phyloP scores from a whole-genome alignment of 64 coral and sea anemone species.

The Actinia tenebrosa region DNA sequence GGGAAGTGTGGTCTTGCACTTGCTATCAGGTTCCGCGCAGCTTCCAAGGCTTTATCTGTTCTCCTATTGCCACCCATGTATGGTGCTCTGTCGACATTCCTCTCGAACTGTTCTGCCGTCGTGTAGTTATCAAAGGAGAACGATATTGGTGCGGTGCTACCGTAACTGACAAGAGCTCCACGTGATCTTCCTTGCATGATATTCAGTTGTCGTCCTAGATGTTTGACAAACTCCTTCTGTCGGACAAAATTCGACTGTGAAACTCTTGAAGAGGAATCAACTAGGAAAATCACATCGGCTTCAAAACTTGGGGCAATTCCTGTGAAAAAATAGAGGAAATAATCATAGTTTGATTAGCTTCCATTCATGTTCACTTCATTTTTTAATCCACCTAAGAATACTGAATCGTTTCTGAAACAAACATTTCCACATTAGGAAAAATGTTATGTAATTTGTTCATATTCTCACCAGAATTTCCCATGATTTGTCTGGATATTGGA shows the following conservation, averaged over 20 bases:
- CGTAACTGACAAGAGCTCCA: slow-evolving; percentile 54
- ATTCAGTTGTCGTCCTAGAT: slow-evolving; percentile 40
- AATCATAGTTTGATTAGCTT: no score
- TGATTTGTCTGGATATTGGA: slow-evolving; percentile 36
- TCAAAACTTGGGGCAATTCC: slow-evolving; percentile 8
- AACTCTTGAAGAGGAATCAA: slow-evolving; percentile 56
- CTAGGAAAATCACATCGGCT: slow-evolving; percentile 67
- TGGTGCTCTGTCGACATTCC: slow-evolving; percentile 32
- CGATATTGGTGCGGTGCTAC: slow-evolving; percentile 9
- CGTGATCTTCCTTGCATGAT: slow-evolving; percentile 34
- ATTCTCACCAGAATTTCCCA: slow-evolving; percentile 57
- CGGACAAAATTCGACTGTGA: slow-evolving; percentile 38
- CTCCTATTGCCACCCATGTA: slow-evolving; percentile 35
- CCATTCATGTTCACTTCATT: no score
- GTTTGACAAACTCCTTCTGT: slow-evolving; percentile 74
- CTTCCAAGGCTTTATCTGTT: slow-evolving; percentile 44
- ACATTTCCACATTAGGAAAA: no score
- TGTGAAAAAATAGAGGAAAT: background rate
- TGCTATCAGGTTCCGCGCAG: slow-evolving; percentile 17
- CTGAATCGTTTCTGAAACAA: no score
- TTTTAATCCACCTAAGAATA: no score
- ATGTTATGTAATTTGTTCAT: background rate
- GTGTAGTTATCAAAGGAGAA: slow-evolving; percentile 44
- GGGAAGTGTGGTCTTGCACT: slow-evolving; percentile 9
- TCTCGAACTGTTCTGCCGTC: slow-evolving; percentile 49